Evolutionary conservation across 1,140 invertebrate species (phyloP), one percentile per base, ranked within the genome.

Genomic region (Cotesia chilonis): DNA sequence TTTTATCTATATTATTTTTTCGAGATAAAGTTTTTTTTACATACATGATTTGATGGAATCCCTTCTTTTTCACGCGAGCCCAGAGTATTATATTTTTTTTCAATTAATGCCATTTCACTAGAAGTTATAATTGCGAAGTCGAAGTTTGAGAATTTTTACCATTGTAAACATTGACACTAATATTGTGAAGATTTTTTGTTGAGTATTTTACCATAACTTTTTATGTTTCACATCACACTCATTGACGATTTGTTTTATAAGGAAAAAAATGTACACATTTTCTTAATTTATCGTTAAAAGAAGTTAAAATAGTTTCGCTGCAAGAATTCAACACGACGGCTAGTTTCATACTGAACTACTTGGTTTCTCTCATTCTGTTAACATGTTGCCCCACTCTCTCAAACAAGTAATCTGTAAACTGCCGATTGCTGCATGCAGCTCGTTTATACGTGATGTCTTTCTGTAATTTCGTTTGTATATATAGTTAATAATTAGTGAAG

Each of bases 41-140:
- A 84, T 85, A 90, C 89, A 82, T 90, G 86, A 74, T 90, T 90
- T 63, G 89, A 89, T 68, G 90, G 89, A 70, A 86, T 86, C 75
- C 87, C 89, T 67, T 90, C 87, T 79, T 89, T 90, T 83, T 90
- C 89, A 80, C 86, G 89, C 74, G 89, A 85, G 73, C 89, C 78
- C 61, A 88, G 87, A 76, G 85, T 87, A 76, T 86, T 88, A 79
- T 89, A 89, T 80, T 85, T 88, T 74, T 87, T 83, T 28, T 85
- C 84, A 73, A 87, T 90, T 76, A 88, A 81, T 83, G 89, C 82
- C 80, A 85, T 84, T 72, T 80, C 81, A 76, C 28, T 57, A 65
- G 36, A 51, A 35, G 36, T 55, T 55, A 68, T 68, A 17, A 20
- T 20, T 10, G 14, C 28, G 28, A 59, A 28, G 7, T 20, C 17